These are phyloP conservation scores for Rhaphigaster nebulosa DNA, from an alignment of 2,888 invertebrate genomes.

Conservation along the genomic window DNA sequence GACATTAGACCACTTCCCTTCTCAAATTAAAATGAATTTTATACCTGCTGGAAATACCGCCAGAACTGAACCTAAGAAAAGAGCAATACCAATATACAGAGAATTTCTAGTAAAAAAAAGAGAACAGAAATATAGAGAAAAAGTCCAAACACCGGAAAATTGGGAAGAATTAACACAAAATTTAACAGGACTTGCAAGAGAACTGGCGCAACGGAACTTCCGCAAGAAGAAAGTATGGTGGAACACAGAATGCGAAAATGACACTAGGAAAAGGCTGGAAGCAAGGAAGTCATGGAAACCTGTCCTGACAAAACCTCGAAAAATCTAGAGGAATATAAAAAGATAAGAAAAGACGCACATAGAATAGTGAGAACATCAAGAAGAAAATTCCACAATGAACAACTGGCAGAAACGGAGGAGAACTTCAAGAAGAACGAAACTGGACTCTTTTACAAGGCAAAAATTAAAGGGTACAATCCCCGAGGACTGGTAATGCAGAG, in stretches of 20 bases:
- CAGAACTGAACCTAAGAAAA: too few species aligned
- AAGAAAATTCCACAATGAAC: background rate
- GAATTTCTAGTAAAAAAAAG: background rate
- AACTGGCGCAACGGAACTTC: background rate
- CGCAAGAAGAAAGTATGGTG: background rate
- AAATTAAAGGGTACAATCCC: background rate
- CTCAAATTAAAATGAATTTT: too few species aligned
- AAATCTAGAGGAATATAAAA: constrained; percentile 23
- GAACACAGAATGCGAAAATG: background rate
- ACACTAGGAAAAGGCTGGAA: background rate
- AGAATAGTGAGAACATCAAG: background rate
- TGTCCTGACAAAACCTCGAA: background rate
- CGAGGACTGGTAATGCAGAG: background rate
- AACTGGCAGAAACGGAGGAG: background rate
- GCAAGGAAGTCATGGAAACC: too few species aligned
- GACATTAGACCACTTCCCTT: too few species aligned
- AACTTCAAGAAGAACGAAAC: constrained; percentile 8
- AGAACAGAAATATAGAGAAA: background rate
- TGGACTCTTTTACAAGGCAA: background rate
- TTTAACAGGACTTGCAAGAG: background rate
- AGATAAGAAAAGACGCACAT: background rate
- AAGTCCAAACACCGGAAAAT: too few species aligned
- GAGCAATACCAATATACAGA: too few species aligned
- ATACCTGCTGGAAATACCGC: too few species aligned
- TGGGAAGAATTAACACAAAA: background rate